Percentiles rank a stretch among this genome's conserved stretches.
Conservation (phyloP, 2,888 invertebrate species). For the Monoplex corrugatus region DNA sequence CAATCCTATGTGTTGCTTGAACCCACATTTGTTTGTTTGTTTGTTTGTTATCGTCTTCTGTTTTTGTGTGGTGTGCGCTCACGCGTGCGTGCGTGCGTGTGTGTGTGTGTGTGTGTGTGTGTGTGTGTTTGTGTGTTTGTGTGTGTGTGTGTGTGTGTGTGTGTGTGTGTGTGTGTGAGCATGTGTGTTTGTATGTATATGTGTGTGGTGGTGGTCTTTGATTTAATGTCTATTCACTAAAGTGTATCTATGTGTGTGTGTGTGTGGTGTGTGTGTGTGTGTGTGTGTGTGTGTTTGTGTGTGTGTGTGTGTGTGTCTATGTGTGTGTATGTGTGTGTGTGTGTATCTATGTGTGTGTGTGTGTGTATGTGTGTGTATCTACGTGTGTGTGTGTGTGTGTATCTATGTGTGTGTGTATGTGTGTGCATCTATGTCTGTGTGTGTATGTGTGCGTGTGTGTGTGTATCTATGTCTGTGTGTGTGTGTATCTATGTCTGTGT, state of each 20-base stretch:
- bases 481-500: background rate
- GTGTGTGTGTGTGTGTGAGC: constrained; percentile 23
- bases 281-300: background rate
- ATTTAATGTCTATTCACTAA: no score
- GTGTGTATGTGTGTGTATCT: background rate
- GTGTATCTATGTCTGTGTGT: background rate
- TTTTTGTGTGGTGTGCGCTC: constrained; percentile 2
- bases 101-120: constrained; percentile 21
- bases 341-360: constrained; percentile 14
- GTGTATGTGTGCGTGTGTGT: constrained; percentile 4
- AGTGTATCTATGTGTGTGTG: background rate
- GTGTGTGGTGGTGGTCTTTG: no score
- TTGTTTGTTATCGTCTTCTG: background rate
- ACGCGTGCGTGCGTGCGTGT: background rate
- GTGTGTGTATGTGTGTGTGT: constrained; percentile 13
- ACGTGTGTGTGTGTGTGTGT: background rate
- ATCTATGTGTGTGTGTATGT: background rate
- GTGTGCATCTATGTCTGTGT: background rate
- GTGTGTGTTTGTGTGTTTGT: background rate
- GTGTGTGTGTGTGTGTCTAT: no score
- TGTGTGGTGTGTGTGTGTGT: background rate
- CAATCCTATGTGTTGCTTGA: no score
- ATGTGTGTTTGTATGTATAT: background rate
- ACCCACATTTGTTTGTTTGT: background rate
- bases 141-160: constrained; percentile 24